A percentile compares a stretch with the other conserved stretches of the same genome.
Conservation (phyloP, 1,140 invertebrate genomes). For the Macrotrachela quadricornifera region DNA sequence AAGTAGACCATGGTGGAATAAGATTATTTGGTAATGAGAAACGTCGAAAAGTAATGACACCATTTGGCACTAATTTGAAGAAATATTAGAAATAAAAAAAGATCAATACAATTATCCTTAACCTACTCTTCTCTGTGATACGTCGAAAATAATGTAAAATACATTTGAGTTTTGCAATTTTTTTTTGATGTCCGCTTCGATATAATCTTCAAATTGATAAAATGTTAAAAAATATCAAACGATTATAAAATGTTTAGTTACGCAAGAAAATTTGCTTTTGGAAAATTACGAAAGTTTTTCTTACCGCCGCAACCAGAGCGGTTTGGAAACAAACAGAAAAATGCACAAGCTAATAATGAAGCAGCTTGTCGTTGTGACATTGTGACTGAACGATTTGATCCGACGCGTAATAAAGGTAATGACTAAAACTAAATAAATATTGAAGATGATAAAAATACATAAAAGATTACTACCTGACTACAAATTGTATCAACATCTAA, state of each 20-base stretch:
- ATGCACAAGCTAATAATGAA: slow-evolving; percentile 71
- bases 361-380: slow-evolving; percentile 64
- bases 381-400: slow-evolving; percentile 28
- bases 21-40: too few relatives aligned
- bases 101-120: too few relatives aligned
- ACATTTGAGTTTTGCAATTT: slow-evolving; percentile 59
- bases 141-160: slow-evolving; percentile 63
- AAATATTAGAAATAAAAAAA: too few relatives aligned
- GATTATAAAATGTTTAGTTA: slow-evolving; percentile 11
- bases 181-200: not conserved
- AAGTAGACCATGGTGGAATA: too few relatives aligned
- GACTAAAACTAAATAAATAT: too few relatives aligned
- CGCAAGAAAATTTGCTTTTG: slow-evolving; percentile 4
- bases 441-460: too few relatives aligned
- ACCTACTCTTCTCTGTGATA: slow-evolving; percentile 35
- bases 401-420: not conserved
- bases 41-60: slow-evolving; percentile 43
- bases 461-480: too few relatives aligned
- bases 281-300: slow-evolving; percentile 42
- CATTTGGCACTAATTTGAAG: slow-evolving; percentile 41
- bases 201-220: not conserved
- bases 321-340: slow-evolving; percentile 78
- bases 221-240: not conserved
- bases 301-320: slow-evolving; percentile 32
- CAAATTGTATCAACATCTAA: too few relatives aligned